Percentiles rank a stretch among this genome's conserved stretches.
Evolutionary conservation across 1,140 invertebrate genomes (phyloP).

Genomic region (Maniola jurtina): DNA sequence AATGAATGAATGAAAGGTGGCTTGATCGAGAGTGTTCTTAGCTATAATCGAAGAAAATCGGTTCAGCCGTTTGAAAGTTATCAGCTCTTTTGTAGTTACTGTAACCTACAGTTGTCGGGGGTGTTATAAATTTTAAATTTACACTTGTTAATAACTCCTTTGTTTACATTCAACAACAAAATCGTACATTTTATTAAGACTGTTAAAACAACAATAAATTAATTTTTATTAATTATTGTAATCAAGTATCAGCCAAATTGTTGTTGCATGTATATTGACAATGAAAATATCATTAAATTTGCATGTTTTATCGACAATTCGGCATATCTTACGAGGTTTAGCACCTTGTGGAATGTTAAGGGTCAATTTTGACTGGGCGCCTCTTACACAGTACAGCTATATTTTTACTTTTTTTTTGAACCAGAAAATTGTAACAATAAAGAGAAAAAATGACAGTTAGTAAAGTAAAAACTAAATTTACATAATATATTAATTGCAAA

Average conservation of each 20-base stretch:
- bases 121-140: too few relatives aligned
- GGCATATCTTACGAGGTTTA: conserved; percentile 49
- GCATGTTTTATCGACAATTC: conserved; percentile 30
- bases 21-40: too few relatives aligned
- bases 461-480: too few relatives aligned
- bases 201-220: not conserved
- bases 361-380: conserved; percentile 29
- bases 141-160: too few relatives aligned
- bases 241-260: not conserved
- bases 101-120: too few relatives aligned
- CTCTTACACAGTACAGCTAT: conserved; percentile 32
- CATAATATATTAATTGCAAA: too few relatives aligned
- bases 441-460: too few relatives aligned
- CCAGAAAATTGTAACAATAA: not conserved
- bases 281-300: conserved; percentile 16
- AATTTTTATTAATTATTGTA: not conserved
- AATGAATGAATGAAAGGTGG: too few relatives aligned
- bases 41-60: too few relatives aligned
- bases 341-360: conserved; percentile 54
- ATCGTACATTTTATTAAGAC: not conserved
- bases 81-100: too few relatives aligned
- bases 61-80: too few relatives aligned
- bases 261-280: not conserved
- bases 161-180: not conserved
- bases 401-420: too few relatives aligned